Conservation (phyloP, 2,888 invertebrate genomes). For the Nemurella pictetii region DNA sequence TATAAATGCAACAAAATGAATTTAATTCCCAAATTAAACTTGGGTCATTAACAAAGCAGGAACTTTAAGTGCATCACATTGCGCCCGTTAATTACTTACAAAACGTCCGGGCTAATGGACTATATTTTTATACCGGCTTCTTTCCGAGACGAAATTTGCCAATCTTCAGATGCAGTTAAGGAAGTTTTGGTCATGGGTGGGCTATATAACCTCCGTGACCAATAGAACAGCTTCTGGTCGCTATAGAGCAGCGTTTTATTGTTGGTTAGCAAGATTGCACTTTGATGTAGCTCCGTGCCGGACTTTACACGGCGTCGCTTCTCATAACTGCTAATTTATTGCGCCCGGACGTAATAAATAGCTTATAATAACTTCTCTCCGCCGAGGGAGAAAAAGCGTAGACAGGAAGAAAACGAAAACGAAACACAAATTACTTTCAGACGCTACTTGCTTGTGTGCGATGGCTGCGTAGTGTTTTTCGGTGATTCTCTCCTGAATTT, state of each 20-base stretch:
- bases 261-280: not conserved
- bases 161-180: not conserved
- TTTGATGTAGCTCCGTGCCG: not conserved
- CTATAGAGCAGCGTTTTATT: not conserved
- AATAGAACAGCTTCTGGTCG: too few relatives aligned
- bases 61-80: not conserved
- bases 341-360: conserved; percentile 18
- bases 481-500: conserved; percentile 1
- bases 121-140: not conserved
- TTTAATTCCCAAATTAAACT: not conserved
- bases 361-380: conserved; percentile 23
- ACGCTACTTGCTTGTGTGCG: not conserved
- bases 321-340: not conserved
- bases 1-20: not conserved
- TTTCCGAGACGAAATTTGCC: not conserved
- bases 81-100: not conserved
- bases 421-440: conserved; percentile 24
- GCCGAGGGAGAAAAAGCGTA: not conserved
- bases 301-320: not conserved
- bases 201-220: too few relatives aligned
- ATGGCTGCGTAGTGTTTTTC: not conserved
- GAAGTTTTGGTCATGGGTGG: not conserved
- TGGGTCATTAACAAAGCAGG: not conserved
- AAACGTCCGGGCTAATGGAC: not conserved
- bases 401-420: conserved; percentile 15